Evolutionary conservation across 2,888 invertebrate species (phyloP).

Genomic region (Holacanthella duospinosa): DNA sequence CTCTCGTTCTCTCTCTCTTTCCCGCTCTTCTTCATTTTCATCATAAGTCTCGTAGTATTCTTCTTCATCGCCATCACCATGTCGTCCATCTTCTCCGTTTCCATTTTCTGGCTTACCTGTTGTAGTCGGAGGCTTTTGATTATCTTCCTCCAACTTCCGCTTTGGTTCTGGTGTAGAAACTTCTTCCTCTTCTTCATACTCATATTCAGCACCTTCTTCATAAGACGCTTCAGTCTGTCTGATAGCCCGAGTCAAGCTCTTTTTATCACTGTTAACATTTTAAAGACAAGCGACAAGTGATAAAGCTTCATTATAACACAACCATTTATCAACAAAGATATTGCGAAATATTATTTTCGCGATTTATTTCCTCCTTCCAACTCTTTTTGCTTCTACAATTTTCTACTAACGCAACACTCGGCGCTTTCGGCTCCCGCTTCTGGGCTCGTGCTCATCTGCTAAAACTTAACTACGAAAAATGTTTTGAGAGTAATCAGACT

Average conservation of each 20-base stretch:
- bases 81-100: not conserved
- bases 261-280: not conserved
- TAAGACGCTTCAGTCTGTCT: slow-evolving; percentile 35
- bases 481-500: no score
- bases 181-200: slow-evolving; percentile 25
- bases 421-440: no score
- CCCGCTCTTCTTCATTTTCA: slow-evolving; percentile 13
- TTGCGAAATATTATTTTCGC: no score
- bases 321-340: no score
- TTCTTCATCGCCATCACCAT: slow-evolving; percentile 9
- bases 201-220: slow-evolving; percentile 32
- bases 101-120: slow-evolving; percentile 5
- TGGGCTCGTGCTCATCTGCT: no score
- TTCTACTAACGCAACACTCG: no score
- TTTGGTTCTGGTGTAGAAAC: slow-evolving; percentile 7
- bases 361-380: no score
- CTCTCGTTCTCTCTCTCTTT: slow-evolving; percentile 7
- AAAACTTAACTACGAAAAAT: no score
- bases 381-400: no score
- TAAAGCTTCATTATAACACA: no score
- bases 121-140: not conserved
- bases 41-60: slow-evolving; percentile 15
- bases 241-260: slow-evolving; percentile 17
- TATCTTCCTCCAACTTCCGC: slow-evolving; percentile 4
- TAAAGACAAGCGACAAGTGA: not conserved